phyloP scores from a whole-genome alignment of 1,140 invertebrate genomes.

The Drosophila orena region DNA sequence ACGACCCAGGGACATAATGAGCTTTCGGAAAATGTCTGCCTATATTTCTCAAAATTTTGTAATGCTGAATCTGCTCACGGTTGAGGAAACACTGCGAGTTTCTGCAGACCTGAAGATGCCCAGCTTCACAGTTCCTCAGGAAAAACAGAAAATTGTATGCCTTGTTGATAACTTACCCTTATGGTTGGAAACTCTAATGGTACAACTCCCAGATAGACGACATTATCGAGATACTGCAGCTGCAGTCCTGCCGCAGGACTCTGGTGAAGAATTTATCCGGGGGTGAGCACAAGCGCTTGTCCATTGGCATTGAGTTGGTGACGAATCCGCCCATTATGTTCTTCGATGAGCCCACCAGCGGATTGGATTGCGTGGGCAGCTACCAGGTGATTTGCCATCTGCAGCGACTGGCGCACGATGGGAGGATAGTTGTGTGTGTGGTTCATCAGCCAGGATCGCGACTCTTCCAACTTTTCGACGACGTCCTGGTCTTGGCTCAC shows the following conservation, averaged over 20 bases:
- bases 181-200: not conserved
- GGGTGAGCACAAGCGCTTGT: constrained; percentile 93
- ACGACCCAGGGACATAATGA: constrained; percentile 88
- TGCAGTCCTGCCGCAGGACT: constrained; percentile 88
- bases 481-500: constrained; percentile 87
- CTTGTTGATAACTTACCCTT: not conserved
- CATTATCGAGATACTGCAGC: constrained; percentile 87
- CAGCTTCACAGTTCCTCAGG: constrained; percentile 23
- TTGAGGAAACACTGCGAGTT: constrained; percentile 88
- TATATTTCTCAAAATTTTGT: constrained; percentile 90
- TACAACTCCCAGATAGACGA: constrained; percentile 85
- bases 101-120: constrained; percentile 88
- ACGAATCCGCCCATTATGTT: constrained; percentile 91
- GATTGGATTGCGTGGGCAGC: constrained; percentile 91
- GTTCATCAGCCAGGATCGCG: constrained; percentile 96
- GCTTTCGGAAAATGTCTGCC: constrained; percentile 88
- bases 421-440: constrained; percentile 92
- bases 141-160: constrained; percentile 67
- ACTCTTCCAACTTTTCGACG: constrained; percentile 90
- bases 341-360: constrained; percentile 90
- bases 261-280: constrained; percentile 90
- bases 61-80: constrained; percentile 88
- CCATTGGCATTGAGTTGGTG: constrained; percentile 93
- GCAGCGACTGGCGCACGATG: constrained; percentile 89
- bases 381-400: constrained; percentile 89